These are phyloP conservation scores for Remorina albescens DNA, from an alignment of 2,797 vertebrate species.

Conservation along the genomic window DNA sequence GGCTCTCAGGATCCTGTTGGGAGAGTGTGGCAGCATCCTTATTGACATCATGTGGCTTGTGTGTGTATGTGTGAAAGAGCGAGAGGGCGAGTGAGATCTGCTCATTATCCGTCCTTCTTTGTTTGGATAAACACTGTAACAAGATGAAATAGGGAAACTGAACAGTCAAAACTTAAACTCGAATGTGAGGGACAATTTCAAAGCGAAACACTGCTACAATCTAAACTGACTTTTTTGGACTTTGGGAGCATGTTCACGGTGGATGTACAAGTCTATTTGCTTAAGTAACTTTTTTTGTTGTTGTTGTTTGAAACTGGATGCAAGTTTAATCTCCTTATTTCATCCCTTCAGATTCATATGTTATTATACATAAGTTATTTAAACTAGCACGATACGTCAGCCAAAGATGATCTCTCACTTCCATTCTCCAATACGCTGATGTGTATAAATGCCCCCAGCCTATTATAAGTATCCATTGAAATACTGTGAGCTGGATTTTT, in stretches of 20 bases:
- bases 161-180: constrained; percentile 27
- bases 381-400: not conserved
- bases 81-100: not conserved
- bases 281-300: constrained; percentile 15
- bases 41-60: constrained; percentile 5
- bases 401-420: too few relatives aligned
- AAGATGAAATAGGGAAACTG: constrained; percentile 29
- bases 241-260: constrained; percentile 8
- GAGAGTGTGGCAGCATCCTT: constrained; percentile 21
- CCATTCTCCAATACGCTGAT: too few relatives aligned
- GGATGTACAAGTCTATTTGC: constrained; percentile 10
- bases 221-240: not conserved
- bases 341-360: constrained; percentile 30
- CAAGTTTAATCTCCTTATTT: constrained; percentile 25
- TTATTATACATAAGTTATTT: constrained; percentile 35
- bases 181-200: constrained; percentile 12
- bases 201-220: constrained; percentile 25
- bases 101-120: constrained; percentile 27
- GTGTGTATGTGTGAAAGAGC: constrained; percentile 7
- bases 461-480: too few relatives aligned
- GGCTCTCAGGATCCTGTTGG: constrained; percentile 12
- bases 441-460: too few relatives aligned
- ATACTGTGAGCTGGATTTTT: constrained; percentile 4
- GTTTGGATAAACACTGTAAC: constrained; percentile 51
- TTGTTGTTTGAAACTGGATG: constrained; percentile 16